Evolutionary conservation across 2,888 invertebrate species (phyloP), one percentile per base, ranked within the genome.

Genomic region (Celastrina argiolus): DNA sequence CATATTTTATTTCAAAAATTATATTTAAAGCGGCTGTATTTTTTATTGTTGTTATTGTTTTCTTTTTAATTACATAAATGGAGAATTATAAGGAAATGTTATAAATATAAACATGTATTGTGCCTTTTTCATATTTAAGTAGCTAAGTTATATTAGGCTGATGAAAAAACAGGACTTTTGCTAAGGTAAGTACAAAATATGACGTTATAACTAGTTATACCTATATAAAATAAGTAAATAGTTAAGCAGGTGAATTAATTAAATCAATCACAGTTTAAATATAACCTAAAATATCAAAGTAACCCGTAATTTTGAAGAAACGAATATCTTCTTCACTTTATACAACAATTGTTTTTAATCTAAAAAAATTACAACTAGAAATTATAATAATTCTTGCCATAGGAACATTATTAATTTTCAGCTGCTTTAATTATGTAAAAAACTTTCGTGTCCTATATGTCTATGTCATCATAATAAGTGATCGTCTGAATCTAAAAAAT

Each of bases 1-100:
- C 14, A 59, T 31, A 56, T 61, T 12, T 26, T 28, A 42, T 31
- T 41, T 45, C 39, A 14, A 7, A 36, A 36, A 41, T 12, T 36
- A 36, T 70, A 69, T 70, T 72, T 71, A 66, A 66, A 70, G 70
- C 70, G 69, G 66, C 69, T 61, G 51, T 51, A 51, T 51, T 26
- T 45, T 61, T 66, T 61, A 39, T 2, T 31, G 39, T 42, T 69
- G 26, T 34, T 66, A 16, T 65, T 56, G 41, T 63, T 65, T n/a
- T 1, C 10, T 59, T 58, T 56, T 41, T 36, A 45, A 34, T 34
- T 28, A 65, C 65, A 56, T 63, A 69, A 69, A 72, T 71, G 74
- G 75, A 75, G 73, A 74, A 74, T 73, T 72, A 73, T 68, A 67
- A 69, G 58, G n/a, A 10, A 42, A 42, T 42, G 1, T 16, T n/a